Evolutionary conservation across 2,797 vertebrate species (phyloP).

Genomic region (Protosalanx chinensis): DNA sequence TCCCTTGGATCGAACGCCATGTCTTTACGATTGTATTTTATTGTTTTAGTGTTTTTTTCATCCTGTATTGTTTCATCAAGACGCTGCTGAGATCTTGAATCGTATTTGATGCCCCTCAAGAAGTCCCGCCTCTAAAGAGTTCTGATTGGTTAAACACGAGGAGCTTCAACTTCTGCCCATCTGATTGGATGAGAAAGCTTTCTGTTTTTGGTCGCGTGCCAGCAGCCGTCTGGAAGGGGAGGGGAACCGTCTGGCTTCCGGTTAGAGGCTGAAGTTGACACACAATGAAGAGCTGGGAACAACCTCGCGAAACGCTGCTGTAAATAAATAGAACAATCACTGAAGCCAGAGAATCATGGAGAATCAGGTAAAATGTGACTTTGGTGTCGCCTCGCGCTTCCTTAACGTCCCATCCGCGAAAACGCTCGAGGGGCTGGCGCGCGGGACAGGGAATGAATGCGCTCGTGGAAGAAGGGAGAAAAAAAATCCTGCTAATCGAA

Average conservation of each 20-base stretch:
- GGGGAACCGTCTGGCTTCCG: constrained; percentile 77
- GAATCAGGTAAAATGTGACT: constrained; percentile 76
- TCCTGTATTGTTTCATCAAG: constrained; percentile 14
- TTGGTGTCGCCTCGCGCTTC: constrained; percentile 43
- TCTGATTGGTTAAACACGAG: constrained; percentile 54
- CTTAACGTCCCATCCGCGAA: constrained; percentile 45
- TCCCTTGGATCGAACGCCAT: too few species aligned
- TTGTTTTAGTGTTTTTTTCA: neutral
- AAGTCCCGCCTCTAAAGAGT: constrained; percentile 48
- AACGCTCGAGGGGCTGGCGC: constrained; percentile 41
- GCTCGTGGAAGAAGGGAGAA: constrained; percentile 33
- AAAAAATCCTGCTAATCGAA: constrained; percentile 65
- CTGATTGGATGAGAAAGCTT: constrained; percentile 64
- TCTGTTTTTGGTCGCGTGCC: constrained; percentile 73
- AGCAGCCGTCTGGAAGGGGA: constrained; percentile 75
- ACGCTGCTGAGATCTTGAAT: constrained; percentile 64
- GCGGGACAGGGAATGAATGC: constrained; percentile 57
- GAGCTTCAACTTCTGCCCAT: constrained; percentile 28
- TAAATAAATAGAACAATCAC: constrained; percentile 78
- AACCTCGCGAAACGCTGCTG: constrained; percentile 74
- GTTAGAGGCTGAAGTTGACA: constrained; percentile 82
- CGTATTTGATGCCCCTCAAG: constrained; percentile 59
- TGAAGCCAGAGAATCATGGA: constrained; percentile 76
- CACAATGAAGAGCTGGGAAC: constrained; percentile 83
- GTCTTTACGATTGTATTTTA: too few species aligned